Base-by-base conservation (phyloP, 2,113 vertebrate species). In the Pholis gunnellus region DNA sequence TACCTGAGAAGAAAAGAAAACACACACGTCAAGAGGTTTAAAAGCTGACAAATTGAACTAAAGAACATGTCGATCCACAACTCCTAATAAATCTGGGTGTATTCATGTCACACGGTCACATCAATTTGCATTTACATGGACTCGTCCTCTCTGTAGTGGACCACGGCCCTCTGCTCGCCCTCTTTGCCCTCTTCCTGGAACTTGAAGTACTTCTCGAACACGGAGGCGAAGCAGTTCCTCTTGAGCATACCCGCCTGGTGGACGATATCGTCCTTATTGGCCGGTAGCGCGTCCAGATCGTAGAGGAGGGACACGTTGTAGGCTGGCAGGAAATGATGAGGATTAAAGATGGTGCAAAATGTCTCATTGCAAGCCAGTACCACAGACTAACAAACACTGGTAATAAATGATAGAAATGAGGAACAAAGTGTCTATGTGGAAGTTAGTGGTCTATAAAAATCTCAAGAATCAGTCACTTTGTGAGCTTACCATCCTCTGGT, bases 201-300 rank as follows among this genome's bases (percentile, higher is more conserved):
- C 86, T 97, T 97, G 92, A 99, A 99, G 89, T 99, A 99, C 87
- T 99, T 99, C 89, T 99, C 98, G 46, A 99, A 99, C 65, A 99
- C 98, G 0, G 98, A 99, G 78, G 98, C 98, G 67, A 99, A 99
- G 93, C 98, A 99, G 94, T 99, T 99, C 88, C 97, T 95, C 91
- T 98, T 99, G 79, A 99, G 95, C 96, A 97, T 98, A 87, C 97
- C 97, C 0, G 97, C 98, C 95, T 98, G 97, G 95, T 99, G 97
- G 40, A 99, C 87, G 0, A 97, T 94, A 60, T 97, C 95, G 0
- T 97, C 97, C 90, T 97, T 98, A 82, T 97, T 96, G 72, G 96
- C 87, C 0, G 98, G 98, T 29, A 99, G 94, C n/a, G 94, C 92
- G 25, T 99, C 98, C 96, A 99, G 95, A 93, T 94, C 92, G 29